These are phyloP conservation scores for Dicerorhinus sumatrensis DNA, from an alignment of 2,113 vertebrate species.

Conservation along the genomic window DNA sequence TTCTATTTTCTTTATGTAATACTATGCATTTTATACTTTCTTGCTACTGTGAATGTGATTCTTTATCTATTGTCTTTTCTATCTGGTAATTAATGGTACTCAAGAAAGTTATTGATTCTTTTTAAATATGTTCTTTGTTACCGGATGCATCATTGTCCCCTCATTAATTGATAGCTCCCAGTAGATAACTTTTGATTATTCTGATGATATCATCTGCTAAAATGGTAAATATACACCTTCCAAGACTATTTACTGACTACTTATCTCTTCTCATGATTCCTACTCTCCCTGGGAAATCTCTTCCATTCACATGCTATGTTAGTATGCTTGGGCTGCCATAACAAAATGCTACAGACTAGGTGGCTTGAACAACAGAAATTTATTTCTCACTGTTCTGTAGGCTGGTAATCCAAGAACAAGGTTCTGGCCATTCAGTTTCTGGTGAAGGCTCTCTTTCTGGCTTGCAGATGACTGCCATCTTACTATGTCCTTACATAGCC, in stretches of 20 bases:
- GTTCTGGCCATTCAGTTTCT: not conserved
- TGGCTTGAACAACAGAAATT: not conserved
- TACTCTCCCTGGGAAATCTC: not conserved
- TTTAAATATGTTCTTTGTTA: not conserved
- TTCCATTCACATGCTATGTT: not conserved
- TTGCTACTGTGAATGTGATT: not conserved
- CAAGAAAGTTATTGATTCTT: not conserved
- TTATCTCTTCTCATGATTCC: not conserved
- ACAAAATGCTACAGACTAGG: not conserved
- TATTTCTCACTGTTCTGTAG: not conserved
- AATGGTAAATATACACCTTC: not conserved
- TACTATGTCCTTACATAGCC: not conserved
- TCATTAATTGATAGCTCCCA: not conserved
- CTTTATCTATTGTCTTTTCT: not conserved
- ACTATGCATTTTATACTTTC: not conserved
- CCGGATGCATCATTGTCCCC: not conserved
- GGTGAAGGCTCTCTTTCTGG: not conserved
- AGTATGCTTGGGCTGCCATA: not conserved
- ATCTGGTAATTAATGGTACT: not conserved
- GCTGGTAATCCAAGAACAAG: not conserved
- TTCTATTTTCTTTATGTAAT: not conserved
- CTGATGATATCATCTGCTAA: not conserved
- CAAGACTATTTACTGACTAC: not conserved
- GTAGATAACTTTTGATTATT: not conserved
- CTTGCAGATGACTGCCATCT: not conserved